Conservation (phyloP, 2,113 vertebrate genomes). For the Indri indri region DNA sequence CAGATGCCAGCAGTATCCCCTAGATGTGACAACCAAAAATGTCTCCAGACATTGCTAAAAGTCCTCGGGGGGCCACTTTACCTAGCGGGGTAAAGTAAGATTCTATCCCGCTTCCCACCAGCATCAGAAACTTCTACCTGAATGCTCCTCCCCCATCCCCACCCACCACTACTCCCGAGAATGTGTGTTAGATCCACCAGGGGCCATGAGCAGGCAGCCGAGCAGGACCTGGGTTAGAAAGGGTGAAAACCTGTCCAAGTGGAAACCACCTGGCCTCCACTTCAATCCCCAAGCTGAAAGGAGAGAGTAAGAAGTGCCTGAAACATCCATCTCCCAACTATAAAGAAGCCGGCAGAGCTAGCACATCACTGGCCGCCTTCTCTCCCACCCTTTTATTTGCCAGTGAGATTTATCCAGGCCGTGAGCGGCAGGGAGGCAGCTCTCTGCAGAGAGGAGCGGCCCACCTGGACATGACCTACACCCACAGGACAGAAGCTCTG, state of each 20-base stretch:
- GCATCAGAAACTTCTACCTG: background rate
- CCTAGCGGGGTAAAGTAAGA: background rate
- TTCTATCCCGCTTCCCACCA: background rate
- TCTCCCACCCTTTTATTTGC: background rate
- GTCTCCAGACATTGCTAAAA: background rate
- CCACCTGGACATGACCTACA: background rate
- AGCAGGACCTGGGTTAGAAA: background rate
- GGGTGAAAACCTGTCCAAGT: background rate
- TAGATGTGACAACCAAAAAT: background rate
- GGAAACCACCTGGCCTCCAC: background rate
- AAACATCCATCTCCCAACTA: background rate
- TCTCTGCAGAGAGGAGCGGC: background rate
- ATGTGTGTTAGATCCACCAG: background rate
- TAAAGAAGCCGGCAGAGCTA: background rate
- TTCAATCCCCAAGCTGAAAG: background rate
- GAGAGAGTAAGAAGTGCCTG: background rate
- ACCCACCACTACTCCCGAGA: background rate
- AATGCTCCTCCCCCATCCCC: fast-evolving
- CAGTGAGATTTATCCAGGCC: background rate
- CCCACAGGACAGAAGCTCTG: background rate
- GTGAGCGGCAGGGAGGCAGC: background rate
- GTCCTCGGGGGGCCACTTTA: background rate
- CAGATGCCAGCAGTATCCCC: background rate
- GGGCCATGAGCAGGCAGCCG: background rate
- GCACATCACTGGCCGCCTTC: background rate